phyloP scores from a whole-genome alignment of 2,113 vertebrate species.

The Rhynchopsitta pachyrhyncha region DNA sequence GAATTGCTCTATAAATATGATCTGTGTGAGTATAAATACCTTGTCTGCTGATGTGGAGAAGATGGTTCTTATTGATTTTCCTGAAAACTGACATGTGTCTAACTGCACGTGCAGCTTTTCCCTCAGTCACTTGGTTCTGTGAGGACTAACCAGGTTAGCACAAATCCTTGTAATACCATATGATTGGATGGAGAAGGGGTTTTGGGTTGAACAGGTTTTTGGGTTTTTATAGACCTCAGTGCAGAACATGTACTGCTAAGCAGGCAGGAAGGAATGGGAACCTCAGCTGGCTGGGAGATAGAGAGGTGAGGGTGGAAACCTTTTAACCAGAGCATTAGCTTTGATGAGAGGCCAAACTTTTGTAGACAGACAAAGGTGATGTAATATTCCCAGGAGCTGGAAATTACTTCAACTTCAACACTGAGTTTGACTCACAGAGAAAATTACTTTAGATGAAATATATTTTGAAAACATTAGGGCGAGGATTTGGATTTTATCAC shows the following conservation, averaged over 20 bases:
- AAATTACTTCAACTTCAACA: slow-evolving; percentile 13
- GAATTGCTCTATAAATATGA: not conserved
- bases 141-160: not conserved
- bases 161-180: not conserved
- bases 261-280: not conserved
- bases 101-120: not conserved
- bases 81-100: not conserved
- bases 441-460: not conserved
- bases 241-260: not conserved
- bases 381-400: not conserved
- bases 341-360: not conserved
- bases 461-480: not conserved
- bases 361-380: not conserved
- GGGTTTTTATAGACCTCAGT: not conserved
- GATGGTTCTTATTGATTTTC: not conserved
- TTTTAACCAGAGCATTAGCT: not conserved
- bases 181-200: not conserved
- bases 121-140: not conserved
- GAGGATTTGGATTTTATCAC: not conserved
- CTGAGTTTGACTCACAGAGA: not conserved
- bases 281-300: not conserved
- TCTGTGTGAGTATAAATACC: not conserved
- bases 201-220: not conserved
- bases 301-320: not conserved
- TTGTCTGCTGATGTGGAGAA: not conserved